These are phyloP conservation scores for Nomada fucata DNA, from an alignment of 2,888 invertebrate species.

Conservation along the genomic window DNA sequence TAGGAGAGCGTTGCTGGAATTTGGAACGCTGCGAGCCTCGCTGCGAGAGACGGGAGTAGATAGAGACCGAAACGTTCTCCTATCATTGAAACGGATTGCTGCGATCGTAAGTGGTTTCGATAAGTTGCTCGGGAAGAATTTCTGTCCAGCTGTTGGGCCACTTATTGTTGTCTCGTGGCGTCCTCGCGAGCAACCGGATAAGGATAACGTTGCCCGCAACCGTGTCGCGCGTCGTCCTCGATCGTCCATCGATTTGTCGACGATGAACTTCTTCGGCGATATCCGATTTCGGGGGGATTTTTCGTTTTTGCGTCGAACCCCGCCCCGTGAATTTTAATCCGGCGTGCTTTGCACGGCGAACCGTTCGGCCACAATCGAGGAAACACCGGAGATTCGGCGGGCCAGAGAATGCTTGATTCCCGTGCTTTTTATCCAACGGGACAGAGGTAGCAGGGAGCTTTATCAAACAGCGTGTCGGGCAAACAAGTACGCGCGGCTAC, in stretches of 20 bases:
- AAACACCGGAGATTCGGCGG: not conserved
- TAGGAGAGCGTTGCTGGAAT: constrained; percentile 23
- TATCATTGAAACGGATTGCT: too few relatives aligned
- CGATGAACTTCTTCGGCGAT: not conserved
- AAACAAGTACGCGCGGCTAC: constrained; percentile 26
- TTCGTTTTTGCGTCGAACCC: not conserved
- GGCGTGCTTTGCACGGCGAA: not conserved
- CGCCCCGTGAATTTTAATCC: constrained; percentile 8
- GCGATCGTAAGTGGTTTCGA: not conserved
- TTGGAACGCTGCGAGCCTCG: constrained; percentile 8
- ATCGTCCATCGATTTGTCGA: not conserved
- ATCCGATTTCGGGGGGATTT: not conserved
- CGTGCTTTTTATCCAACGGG: constrained; percentile 11
- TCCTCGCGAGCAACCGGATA: not conserved
- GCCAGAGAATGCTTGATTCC: constrained; percentile 25
- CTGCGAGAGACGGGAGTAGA: not conserved
- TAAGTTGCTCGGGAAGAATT: too few relatives aligned
- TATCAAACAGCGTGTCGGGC: constrained; percentile 10
- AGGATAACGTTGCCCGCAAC: not conserved
- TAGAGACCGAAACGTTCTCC: not conserved
- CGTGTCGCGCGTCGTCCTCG: not conserved
- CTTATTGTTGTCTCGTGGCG: not conserved
- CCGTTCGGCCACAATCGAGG: not conserved
- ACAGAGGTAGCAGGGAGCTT: not conserved
- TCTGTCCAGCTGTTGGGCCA: too few relatives aligned